Conservation (phyloP, 2,888 invertebrate genomes). For the Andrena camellia region DNA sequence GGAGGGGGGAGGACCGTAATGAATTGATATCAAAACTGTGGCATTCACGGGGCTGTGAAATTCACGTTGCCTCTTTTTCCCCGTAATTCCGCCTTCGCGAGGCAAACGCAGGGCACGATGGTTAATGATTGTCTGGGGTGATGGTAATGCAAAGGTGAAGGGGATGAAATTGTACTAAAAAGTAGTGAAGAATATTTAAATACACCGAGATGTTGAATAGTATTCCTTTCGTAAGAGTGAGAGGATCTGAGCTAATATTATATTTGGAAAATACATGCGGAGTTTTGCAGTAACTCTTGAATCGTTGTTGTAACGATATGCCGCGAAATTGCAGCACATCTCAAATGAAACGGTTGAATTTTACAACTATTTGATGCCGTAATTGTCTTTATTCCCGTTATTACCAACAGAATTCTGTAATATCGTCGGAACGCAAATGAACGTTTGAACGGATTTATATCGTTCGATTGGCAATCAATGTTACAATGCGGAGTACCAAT, state of each 20-base stretch:
- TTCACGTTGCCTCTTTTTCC: background rate
- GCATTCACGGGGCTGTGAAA: slow-evolving; percentile 44
- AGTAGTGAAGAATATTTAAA: too few relatives aligned
- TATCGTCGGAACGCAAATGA: background rate
- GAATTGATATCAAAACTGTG: slow-evolving; percentile 76
- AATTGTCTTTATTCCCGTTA: background rate
- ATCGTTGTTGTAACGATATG: too few relatives aligned
- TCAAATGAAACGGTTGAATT: background rate
- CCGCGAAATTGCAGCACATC: too few relatives aligned
- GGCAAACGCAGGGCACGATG: background rate
- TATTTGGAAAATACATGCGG: too few relatives aligned
- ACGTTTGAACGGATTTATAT: background rate
- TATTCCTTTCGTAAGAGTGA: too few relatives aligned
- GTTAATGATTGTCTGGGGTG: background rate
- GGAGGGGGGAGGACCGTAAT: slow-evolving; percentile 67
- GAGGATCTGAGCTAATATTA: too few relatives aligned
- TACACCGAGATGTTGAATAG: too few relatives aligned
- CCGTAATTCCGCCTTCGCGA: background rate
- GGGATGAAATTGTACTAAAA: background rate
- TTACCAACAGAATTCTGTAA: background rate
- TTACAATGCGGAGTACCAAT: background rate
- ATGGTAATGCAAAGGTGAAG: background rate
- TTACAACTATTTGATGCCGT: background rate
- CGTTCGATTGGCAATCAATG: background rate
- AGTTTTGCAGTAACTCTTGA: too few relatives aligned